phyloP scores from a whole-genome alignment of 2,797 vertebrate genomes.

The Falco cherrug region DNA sequence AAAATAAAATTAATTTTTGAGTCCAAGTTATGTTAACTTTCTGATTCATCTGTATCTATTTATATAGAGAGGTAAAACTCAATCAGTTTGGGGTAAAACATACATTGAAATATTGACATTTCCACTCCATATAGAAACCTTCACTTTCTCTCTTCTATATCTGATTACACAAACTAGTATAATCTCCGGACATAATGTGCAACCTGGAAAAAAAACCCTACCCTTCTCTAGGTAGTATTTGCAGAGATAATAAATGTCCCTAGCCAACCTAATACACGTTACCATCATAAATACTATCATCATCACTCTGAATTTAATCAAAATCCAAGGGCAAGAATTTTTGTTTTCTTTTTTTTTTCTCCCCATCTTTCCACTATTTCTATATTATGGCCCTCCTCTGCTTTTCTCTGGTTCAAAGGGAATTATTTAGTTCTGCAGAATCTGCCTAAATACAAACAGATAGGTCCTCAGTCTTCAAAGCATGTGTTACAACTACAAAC shows the following conservation, averaged over 20 bases:
- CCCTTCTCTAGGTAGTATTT: not conserved
- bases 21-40: not conserved
- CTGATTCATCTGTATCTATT: not conserved
- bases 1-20: not conserved
- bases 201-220: not conserved
- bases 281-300: not conserved
- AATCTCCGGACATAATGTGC: not conserved
- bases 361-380: not conserved
- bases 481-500: not conserved
- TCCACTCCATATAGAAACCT: not conserved
- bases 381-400: not conserved
- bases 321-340: not conserved
- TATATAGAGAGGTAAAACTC: not conserved
- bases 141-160: not conserved
- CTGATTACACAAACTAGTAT: not conserved
- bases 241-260: not conserved
- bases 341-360: rapidly evolving
- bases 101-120: not conserved
- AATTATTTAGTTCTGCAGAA: not conserved
- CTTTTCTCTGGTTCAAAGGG: not conserved
- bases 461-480: not conserved
- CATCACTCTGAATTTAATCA: not conserved
- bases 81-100: not conserved
- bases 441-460: not conserved
- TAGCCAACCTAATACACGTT: not conserved